Conservation (phyloP, 2,113 vertebrate genomes). For the Macrotis lagotis region DNA sequence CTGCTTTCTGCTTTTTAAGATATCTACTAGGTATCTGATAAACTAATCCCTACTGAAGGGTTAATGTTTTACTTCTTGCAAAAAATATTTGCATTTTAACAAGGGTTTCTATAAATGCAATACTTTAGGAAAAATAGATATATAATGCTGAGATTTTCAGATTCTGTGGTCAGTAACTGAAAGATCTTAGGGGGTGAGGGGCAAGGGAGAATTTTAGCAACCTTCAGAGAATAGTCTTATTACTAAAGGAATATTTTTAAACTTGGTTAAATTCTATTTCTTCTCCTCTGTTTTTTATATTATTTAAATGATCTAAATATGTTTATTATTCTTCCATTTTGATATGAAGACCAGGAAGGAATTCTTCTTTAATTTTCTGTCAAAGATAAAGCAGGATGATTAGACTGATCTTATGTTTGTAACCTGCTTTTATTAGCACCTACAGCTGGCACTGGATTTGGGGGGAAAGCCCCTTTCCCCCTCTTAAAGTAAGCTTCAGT, state of each 20-base stretch:
- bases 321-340: conserved; percentile 41
- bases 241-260: neutral
- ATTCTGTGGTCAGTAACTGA: conserved; percentile 28
- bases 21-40: conserved; percentile 28
- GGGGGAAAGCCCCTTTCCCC: neutral
- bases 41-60: neutral
- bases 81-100: conserved; percentile 40
- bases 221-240: neutral
- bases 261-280: conserved; percentile 7
- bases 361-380: conserved; percentile 20
- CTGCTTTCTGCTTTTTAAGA: neutral
- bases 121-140: conserved; percentile 37
- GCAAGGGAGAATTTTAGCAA: neutral
- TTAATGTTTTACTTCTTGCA: neutral
- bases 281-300: conserved; percentile 20
- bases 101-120: conserved; percentile 50
- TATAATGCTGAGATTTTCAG: neutral
- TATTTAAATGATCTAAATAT: neutral
- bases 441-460: neutral
- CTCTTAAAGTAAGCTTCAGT: neutral
- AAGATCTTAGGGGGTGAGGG: neutral
- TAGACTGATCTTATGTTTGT: neutral
- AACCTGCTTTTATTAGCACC: neutral
- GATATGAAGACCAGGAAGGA: neutral
- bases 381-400: neutral